phyloP scores from a whole-genome alignment of 2,888 invertebrate genomes.

The Zaprionus bogoriensis region DNA sequence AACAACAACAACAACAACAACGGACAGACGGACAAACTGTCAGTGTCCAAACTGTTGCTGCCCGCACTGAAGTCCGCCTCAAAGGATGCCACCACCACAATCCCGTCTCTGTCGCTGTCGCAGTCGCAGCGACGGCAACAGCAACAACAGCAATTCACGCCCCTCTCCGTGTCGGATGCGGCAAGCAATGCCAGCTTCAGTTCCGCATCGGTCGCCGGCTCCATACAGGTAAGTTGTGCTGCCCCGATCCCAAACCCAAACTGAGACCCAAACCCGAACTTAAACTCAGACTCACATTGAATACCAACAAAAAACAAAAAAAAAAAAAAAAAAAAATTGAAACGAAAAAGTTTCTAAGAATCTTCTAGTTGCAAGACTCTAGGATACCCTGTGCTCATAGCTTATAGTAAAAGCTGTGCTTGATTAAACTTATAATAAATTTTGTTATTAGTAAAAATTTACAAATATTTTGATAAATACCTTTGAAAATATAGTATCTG shows the following conservation, averaged over 20 bases:
- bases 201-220: constrained; percentile 83
- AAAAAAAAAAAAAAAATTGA: too few species aligned
- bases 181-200: constrained; percentile 82
- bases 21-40: constrained; percentile 40
- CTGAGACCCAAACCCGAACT: constrained; percentile 3
- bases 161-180: constrained; percentile 69
- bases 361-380: not conserved
- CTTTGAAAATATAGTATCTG: too few species aligned
- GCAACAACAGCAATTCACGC: constrained; percentile 74
- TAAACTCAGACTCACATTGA: constrained; percentile 20
- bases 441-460: too few species aligned
- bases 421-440: too few species aligned
- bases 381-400: not conserved
- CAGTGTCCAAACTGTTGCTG: constrained; percentile 48
- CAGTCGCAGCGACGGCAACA: constrained; percentile 23
- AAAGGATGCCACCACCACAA: constrained; percentile 42
- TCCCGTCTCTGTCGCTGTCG: constrained; percentile 3
- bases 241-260: not conserved
- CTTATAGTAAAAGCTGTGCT: not conserved
- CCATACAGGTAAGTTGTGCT: constrained; percentile 83
- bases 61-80: constrained; percentile 44
- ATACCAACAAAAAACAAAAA: constrained; percentile 2
- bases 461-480: too few species aligned
- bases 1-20: constrained; percentile 44
- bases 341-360: constrained; percentile 19